Evolutionary conservation across 2,888 invertebrate species (phyloP).

Genomic region (Pegoplata infirma): DNA sequence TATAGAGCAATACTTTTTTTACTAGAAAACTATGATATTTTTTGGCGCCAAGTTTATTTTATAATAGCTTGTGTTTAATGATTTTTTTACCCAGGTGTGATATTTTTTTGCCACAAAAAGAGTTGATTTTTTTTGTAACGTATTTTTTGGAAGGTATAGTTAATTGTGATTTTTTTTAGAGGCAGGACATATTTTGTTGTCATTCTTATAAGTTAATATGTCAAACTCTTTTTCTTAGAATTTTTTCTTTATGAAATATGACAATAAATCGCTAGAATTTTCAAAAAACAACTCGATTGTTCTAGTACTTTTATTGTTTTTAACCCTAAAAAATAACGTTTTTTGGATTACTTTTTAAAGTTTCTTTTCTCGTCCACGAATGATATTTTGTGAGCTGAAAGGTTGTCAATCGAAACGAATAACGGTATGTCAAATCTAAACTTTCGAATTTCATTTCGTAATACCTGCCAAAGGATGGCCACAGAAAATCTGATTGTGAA

Average conservation of each 20-base stretch:
- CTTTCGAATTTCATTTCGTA: no score
- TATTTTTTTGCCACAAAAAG: conserved; percentile 35
- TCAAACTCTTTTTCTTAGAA: neutral
- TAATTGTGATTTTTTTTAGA: neutral
- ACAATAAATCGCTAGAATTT: no score
- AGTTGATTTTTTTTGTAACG: conserved; percentile 23
- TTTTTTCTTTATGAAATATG: neutral
- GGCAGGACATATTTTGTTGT: neutral
- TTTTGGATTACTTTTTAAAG: no score
- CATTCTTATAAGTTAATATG: neutral
- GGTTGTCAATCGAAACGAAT: no score
- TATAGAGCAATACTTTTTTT: conserved; percentile 6
- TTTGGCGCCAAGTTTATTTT: conserved; percentile 54
- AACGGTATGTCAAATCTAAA: no score
- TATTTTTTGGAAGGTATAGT: conserved; percentile 16
- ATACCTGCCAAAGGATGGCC: no score
- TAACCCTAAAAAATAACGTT: no score
- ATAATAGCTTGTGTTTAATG: conserved; percentile 11
- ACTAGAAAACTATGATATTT: conserved; percentile 30
- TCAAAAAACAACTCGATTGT: neutral
- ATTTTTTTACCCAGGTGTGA: conserved; percentile 53
- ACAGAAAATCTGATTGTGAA: no score
- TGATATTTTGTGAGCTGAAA: no score
- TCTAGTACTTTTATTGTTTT: neutral
- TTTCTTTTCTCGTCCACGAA: no score